Percentiles rank a stretch among this genome's conserved stretches.
phyloP scores from a whole-genome alignment of 2,797 vertebrate species.

The Holocentrus rufus region DNA sequence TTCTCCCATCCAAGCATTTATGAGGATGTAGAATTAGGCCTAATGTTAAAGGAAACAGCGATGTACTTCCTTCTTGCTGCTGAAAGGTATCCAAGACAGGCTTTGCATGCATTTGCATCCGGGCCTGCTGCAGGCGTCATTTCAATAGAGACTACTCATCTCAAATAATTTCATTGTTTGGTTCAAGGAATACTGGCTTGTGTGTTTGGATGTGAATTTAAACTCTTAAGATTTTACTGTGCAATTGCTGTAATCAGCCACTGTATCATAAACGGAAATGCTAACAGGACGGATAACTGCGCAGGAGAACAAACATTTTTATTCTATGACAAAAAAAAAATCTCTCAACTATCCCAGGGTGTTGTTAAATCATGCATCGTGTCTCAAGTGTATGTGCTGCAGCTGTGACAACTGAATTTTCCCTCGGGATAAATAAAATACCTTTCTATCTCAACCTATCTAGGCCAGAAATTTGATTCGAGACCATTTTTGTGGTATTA shows the following conservation, averaged over 20 bases:
- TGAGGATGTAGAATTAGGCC: conserved; percentile 43
- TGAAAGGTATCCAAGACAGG: conserved; percentile 8
- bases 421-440: neutral
- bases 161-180: neutral
- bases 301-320: too few relatives aligned
- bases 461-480: neutral
- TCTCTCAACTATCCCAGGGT: too few relatives aligned
- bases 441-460: neutral
- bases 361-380: neutral
- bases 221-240: neutral
- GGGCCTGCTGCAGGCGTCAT: neutral
- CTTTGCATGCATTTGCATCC: conserved; percentile 4
- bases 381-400: neutral
- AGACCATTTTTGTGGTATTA: neutral
- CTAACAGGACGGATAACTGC: neutral
- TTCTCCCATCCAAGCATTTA: conserved; percentile 31
- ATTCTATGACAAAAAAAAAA: too few relatives aligned
- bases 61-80: conserved; percentile 23
- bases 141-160: neutral
- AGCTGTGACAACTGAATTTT: neutral
- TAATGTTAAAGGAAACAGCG: conserved; percentile 24
- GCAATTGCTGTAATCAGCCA: too few relatives aligned
- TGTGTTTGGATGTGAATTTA: neutral
- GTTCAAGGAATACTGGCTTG: neutral
- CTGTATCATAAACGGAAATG: too few relatives aligned